A percentile compares a stretch with the other conserved stretches of the same genome.
Conservation (phyloP, 2,113 vertebrate genomes). For the Aegotheles bennettii region DNA sequence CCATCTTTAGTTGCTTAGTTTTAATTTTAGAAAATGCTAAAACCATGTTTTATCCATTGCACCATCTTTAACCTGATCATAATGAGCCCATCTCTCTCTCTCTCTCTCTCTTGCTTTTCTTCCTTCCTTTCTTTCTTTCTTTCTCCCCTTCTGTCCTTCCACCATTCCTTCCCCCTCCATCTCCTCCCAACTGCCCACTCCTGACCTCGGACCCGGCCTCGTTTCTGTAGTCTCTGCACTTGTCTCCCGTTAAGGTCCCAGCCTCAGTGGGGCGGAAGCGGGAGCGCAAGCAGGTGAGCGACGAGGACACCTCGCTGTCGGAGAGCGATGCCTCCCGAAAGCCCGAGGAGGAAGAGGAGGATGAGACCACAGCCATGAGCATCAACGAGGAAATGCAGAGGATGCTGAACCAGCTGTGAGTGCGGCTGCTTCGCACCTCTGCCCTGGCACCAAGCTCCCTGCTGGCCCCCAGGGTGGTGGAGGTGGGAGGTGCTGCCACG, state of each 20-base stretch:
- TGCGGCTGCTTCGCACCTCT: background rate
- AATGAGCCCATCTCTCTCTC: slow-evolving; percentile 24
- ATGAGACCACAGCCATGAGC: slow-evolving; percentile 80
- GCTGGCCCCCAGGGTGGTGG: background rate
- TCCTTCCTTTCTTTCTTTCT: background rate
- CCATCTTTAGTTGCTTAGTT: slow-evolving; percentile 56
- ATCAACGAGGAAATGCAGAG: slow-evolving; percentile 99
- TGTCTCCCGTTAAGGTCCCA: slow-evolving; percentile 83
- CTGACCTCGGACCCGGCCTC: slow-evolving; percentile 71
- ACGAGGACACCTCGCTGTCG: slow-evolving; percentile 76
- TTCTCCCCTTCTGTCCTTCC: background rate
- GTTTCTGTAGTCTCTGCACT: slow-evolving; percentile 81
- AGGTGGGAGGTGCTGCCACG: background rate
- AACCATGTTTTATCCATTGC: slow-evolving; percentile 40
- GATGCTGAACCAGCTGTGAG: slow-evolving; percentile 97
- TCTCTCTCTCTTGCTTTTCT: background rate
- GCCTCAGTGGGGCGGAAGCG: slow-evolving; percentile 79
- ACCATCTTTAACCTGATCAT: slow-evolving; percentile 52
- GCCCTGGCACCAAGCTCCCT: background rate
- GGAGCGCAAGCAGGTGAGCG: slow-evolving; percentile 78
- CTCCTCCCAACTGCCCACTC: slow-evolving; percentile 42
- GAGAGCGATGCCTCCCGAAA: slow-evolving; percentile 76
- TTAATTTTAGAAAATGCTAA: slow-evolving; percentile 50
- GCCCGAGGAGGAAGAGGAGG: slow-evolving; percentile 74
- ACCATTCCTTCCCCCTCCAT: slow-evolving; percentile 18